phyloP scores from a whole-genome alignment of 2,113 vertebrate species.

The Myotis davidii region DNA sequence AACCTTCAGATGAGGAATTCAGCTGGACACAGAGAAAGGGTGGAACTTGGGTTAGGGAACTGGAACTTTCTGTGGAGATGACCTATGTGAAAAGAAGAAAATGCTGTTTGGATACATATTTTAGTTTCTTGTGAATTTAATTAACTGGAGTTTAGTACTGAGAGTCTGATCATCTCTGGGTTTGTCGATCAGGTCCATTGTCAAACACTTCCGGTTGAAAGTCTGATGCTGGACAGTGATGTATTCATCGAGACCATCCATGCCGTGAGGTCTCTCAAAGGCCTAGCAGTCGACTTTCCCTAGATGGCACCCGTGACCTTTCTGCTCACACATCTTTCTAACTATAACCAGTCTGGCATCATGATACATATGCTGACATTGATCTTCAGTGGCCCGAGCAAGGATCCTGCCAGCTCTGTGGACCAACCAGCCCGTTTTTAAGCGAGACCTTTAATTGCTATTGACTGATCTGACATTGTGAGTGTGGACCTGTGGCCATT shows the following conservation, averaged over 20 bases:
- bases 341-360: conserved; percentile 42
- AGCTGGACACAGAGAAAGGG: neutral
- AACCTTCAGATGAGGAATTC: neutral
- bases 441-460: conserved; percentile 62
- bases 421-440: conserved; percentile 45
- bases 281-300: neutral
- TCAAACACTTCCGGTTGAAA: neutral
- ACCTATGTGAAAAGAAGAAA: neutral
- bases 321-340: conserved; percentile 53
- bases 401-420: conserved; percentile 49
- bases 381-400: conserved; percentile 46
- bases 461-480: conserved; percentile 53
- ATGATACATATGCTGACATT: conserved; percentile 46
- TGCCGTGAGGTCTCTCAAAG: neutral
- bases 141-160: neutral
- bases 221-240: neutral
- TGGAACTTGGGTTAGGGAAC: neutral
- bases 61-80: conserved; percentile 2
- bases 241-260: neutral
- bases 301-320: conserved; percentile 1
- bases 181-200: conserved; percentile 4
- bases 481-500: conserved; percentile 57
- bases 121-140: neutral
- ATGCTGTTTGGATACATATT: neutral
- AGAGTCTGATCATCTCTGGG: conserved; percentile 8